These are phyloP conservation scores for Eolophus roseicapilla DNA, from an alignment of 2,113 vertebrate genomes.

Conservation along the genomic window DNA sequence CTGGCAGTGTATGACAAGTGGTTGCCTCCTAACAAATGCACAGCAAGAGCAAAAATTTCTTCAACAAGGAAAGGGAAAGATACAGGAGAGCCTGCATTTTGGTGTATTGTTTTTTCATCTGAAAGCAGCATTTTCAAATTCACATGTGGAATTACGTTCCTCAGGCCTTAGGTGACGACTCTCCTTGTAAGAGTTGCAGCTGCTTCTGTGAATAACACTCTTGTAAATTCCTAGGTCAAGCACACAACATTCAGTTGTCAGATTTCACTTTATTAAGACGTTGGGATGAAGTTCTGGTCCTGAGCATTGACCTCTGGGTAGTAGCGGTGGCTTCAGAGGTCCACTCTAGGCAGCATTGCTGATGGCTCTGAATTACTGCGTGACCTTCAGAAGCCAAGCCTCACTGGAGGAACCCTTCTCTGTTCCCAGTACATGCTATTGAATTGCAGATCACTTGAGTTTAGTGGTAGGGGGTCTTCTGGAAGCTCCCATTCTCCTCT, in stretches of 20 bases:
- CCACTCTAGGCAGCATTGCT: not conserved
- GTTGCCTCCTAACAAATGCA: not conserved
- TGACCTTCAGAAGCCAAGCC: not conserved
- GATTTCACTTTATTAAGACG: not conserved
- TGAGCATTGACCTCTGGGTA: not conserved
- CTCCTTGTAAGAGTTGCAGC: not conserved
- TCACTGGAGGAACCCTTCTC: not conserved
- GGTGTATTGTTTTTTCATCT: not conserved
- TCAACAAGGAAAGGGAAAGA: not conserved
- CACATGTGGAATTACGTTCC: not conserved
- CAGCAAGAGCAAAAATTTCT: not conserved
- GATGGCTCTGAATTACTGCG: not conserved
- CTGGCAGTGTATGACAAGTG: not conserved
- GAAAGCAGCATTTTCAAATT: not conserved
- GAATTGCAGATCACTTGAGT: not conserved
- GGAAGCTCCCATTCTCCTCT: not conserved
- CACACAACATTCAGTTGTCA: not conserved
- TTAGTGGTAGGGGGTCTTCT: not conserved
- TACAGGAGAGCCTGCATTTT: not conserved
- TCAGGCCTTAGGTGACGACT: not conserved
- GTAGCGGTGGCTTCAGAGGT: not conserved
- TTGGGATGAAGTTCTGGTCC: slow-evolving; percentile 1
- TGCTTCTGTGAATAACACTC: not conserved
- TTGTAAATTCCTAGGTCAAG: not conserved
- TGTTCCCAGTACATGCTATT: not conserved